A percentile compares a stretch with the other conserved stretches of the same genome.
These are phyloP conservation scores for Margarornis squamiger DNA, from an alignment of 2,797 vertebrate species.

Conservation along the genomic window DNA sequence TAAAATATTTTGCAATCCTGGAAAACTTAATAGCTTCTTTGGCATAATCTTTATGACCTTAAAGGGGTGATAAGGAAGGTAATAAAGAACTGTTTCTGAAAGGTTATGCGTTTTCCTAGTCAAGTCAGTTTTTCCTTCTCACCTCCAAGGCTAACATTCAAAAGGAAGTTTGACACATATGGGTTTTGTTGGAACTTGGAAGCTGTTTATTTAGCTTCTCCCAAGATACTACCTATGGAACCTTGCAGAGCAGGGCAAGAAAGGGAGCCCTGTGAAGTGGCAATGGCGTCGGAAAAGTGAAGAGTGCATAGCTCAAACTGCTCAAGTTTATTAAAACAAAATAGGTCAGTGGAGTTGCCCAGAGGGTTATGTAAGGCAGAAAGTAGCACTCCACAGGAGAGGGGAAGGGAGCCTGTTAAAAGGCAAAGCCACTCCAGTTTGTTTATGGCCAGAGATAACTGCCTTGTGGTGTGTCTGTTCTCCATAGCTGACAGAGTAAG, in stretches of 20 bases:
- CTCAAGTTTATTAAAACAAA: conserved; percentile 59
- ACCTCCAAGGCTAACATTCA: conserved; percentile 50
- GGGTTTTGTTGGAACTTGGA: conserved; percentile 30
- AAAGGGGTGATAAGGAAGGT: conserved; percentile 61
- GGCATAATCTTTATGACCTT: conserved; percentile 62
- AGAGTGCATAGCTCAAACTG: conserved; percentile 42
- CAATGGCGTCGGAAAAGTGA: background rate
- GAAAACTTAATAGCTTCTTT: conserved; percentile 60
- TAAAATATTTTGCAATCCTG: conserved; percentile 72
- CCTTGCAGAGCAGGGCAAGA: conserved; percentile 12
- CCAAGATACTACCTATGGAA: conserved; percentile 17
- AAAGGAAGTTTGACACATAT: conserved; percentile 45
- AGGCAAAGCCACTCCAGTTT: conserved; percentile 55
- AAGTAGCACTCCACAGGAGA: conserved; percentile 40
- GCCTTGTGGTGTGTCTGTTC: conserved; percentile 43
- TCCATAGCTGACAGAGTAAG: conserved; percentile 47
- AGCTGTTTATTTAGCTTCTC: conserved; percentile 60
- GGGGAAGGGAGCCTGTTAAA: conserved; percentile 51
- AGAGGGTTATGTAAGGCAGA: conserved; percentile 46
- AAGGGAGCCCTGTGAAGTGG: conserved; percentile 14
- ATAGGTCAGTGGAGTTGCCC: conserved; percentile 45
- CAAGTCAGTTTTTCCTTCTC: conserved; percentile 50
- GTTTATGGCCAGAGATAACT: conserved; percentile 43
- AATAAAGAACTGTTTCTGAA: conserved; percentile 62
- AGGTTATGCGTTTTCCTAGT: conserved; percentile 35